Evolutionary conservation across 1,140 invertebrate genomes (phyloP).

Genomic region (Nomia melanderi): DNA sequence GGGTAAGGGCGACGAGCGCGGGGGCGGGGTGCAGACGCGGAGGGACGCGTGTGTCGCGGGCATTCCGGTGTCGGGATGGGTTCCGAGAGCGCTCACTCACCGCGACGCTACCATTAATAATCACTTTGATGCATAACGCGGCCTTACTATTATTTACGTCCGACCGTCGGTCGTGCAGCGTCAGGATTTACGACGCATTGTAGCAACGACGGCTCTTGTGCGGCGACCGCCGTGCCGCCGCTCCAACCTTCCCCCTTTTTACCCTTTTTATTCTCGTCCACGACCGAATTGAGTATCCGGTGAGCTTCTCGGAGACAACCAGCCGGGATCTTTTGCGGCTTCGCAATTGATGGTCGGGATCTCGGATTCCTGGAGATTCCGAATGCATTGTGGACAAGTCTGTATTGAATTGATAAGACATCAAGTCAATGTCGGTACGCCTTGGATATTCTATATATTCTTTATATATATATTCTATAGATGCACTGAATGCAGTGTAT

Average conservation of each 20-base stretch:
- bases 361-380: neutral
- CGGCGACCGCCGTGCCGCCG: constrained; percentile 28
- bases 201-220: constrained; percentile 47
- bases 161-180: constrained; percentile 50
- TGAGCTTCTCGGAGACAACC: constrained; percentile 12
- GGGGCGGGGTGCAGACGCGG: constrained; percentile 39
- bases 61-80: constrained; percentile 68
- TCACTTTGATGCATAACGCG: constrained; percentile 76
- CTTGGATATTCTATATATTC: no score
- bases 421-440: no score
- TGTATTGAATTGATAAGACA: no score
- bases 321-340: neutral
- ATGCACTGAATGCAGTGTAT: no score
- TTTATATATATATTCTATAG: no score
- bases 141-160: constrained; percentile 69
- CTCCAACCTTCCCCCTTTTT: neutral
- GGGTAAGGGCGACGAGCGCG: no score
- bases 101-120: constrained; percentile 75
- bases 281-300: constrained; percentile 36
- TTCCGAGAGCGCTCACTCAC: constrained; percentile 70
- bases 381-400: no score
- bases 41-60: constrained; percentile 62
- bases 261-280: constrained; percentile 1
- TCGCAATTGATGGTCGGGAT: neutral
- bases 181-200: constrained; percentile 71